Evolutionary conservation across 1,140 invertebrate species (phyloP), one percentile per base, ranked within the genome.

Genomic region (Mercenaria mercenaria): DNA sequence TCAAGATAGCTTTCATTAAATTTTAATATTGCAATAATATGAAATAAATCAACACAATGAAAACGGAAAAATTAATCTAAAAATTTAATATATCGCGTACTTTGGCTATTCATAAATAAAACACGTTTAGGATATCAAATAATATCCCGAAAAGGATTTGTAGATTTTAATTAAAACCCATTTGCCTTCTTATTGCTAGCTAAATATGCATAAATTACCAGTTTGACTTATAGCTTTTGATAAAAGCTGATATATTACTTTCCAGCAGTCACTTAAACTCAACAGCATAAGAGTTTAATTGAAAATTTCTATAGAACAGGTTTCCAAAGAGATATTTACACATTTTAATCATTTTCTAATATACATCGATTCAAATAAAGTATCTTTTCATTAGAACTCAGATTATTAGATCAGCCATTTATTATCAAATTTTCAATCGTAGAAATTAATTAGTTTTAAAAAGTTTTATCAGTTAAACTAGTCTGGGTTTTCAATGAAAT

Each of bases 11-110:
- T 39, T 67, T 84, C 39, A 47, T 67, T 69, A 84, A 56, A 69
- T 34, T 84, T 72, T 84, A 67, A 84, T 84, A 47, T 69, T 43
- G 43, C 32, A 43, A 37, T 72, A 61, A 37, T 84, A 84, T 67
- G 59, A 32, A 67, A 69, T 84, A 69, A 69, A 84, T 69, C 64
- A 84, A 72, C 59, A 69, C 52, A 82, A 64, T 84, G 50, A 84
- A 69, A 29, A n/a, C 6, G 23, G 13, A 72, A 47, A 67, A 72
- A 69, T 43, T 64, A 56, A 64, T 41, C 32, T 67, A 11, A 41
- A 43, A 69, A 64, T 69, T 29, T 50, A 69, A 69, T 69, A 84
- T 26, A 82, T 23, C 81, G 20, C 61, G 64, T 61, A 50, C 15
- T 29, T 43, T n/a, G 43, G 61, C 11, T 72, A 67, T 84, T 84